Percentiles rank a stretch among this genome's conserved stretches.
phyloP scores from a whole-genome alignment of 2,888 invertebrate species.

The Drosophila subsilvestris region DNA sequence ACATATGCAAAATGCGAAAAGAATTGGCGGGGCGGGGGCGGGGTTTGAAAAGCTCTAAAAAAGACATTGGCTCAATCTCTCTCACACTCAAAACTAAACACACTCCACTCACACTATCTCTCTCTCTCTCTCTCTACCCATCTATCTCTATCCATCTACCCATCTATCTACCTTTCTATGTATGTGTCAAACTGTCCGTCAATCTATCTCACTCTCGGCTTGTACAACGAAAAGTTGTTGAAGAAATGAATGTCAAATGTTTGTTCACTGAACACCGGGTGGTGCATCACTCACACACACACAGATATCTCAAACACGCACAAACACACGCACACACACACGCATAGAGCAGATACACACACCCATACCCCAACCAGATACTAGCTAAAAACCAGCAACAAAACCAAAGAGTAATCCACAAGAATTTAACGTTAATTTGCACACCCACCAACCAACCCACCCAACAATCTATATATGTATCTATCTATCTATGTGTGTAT shows the following conservation, averaged over 20 bases:
- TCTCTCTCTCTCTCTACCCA: not conserved
- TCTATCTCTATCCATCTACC: conserved; percentile 10
- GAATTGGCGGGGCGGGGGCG: conserved; percentile 69
- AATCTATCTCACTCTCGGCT: conserved; percentile 37
- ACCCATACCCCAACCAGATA: conserved; percentile 3
- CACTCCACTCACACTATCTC: not conserved
- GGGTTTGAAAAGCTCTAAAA: conserved; percentile 37
- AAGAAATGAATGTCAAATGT: conserved; percentile 62
- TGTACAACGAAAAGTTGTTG: conserved; percentile 31
- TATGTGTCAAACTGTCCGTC: conserved; percentile 8
- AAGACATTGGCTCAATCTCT: conserved; percentile 59
- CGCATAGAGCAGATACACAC: conserved; percentile 7
- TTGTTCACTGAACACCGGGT: conserved; percentile 79
- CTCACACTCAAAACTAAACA: conserved; percentile 15
- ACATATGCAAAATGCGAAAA: conserved; percentile 23
- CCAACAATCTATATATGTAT: conserved; percentile 35
- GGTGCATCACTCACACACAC: conserved; percentile 48
- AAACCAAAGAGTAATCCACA: conserved; percentile 29
- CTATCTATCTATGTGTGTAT: conserved; percentile 19
- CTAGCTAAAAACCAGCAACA: conserved; percentile 42
- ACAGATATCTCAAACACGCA: conserved; percentile 19
- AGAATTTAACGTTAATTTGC: conserved; percentile 23
- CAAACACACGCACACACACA: conserved; percentile 22
- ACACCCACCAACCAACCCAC: conserved; percentile 50
- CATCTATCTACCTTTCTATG: conserved; percentile 33